phyloP scores from a whole-genome alignment of 1,140 invertebrate species.

The Batillaria attramentaria region DNA sequence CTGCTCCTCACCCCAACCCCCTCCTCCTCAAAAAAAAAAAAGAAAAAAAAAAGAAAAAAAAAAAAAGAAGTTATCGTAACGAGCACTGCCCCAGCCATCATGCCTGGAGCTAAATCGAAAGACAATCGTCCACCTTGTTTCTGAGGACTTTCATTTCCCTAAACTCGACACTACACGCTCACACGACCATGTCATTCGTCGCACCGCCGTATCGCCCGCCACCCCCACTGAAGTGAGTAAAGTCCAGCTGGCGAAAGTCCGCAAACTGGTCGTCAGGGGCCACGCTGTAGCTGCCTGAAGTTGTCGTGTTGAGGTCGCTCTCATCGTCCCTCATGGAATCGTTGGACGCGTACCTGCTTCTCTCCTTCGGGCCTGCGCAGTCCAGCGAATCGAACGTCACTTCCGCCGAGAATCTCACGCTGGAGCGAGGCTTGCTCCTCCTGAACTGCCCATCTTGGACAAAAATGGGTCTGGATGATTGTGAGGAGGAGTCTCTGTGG shows the following conservation, averaged over 20 bases:
- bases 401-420: slow-evolving; percentile 3
- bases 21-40: not conserved
- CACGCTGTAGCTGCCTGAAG: slow-evolving; percentile 44
- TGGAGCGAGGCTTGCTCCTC: not conserved
- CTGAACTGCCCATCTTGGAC: slow-evolving; percentile 1
- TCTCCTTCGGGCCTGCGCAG: not conserved
- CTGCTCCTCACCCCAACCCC: not conserved
- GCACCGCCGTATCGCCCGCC: not conserved
- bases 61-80: not conserved
- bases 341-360: slow-evolving; percentile 3
- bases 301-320: slow-evolving; percentile 44
- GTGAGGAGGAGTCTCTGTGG: not conserved
- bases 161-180: not conserved
- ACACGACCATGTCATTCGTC: not conserved
- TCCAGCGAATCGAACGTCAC: not conserved
- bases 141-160: not conserved
- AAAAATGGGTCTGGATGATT: not conserved
- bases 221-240: not conserved
- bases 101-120: not conserved
- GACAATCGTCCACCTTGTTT: not conserved
- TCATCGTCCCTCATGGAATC: slow-evolving; percentile 33
- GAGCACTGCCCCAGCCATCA: not conserved
- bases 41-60: not conserved
- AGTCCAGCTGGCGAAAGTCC: slow-evolving; percentile 2
- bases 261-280: slow-evolving; percentile 30